These are phyloP conservation scores for Lepus americanus DNA, from an alignment of 2,113 vertebrate genomes.

Conservation along the genomic window DNA sequence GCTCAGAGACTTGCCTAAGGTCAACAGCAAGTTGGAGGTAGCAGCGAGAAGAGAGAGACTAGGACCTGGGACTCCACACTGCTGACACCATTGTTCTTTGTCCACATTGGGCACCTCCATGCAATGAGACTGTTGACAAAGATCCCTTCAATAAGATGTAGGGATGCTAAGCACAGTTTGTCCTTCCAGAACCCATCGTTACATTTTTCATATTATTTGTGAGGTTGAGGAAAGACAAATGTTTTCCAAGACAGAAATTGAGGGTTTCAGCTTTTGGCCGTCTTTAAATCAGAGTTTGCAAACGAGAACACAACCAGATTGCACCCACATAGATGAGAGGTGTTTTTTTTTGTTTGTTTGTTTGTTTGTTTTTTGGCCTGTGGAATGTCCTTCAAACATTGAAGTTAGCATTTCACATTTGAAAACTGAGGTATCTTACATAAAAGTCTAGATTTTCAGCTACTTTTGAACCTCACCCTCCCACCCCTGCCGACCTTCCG, in stretches of 20 bases:
- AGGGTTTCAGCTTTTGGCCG: neutral
- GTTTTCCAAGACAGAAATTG: neutral
- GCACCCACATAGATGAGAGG: neutral
- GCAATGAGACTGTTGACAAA: neutral
- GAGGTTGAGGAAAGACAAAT: neutral
- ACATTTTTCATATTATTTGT: neutral
- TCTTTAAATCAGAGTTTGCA: neutral
- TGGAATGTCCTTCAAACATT: neutral
- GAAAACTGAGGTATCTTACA: neutral
- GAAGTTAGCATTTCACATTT: constrained; percentile 32
- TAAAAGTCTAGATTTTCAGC: neutral
- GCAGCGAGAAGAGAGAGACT: neutral
- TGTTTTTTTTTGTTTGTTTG: neutral
- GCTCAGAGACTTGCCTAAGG: neutral
- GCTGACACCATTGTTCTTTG: neutral
- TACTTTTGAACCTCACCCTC: neutral
- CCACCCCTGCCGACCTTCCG: neutral
- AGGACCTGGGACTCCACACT: neutral
- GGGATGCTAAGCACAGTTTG: neutral
- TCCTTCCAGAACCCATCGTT: neutral
- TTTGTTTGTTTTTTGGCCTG: neutral
- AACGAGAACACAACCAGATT: neutral
- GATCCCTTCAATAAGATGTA: too few relatives aligned
- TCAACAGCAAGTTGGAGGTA: neutral
- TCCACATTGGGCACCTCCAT: neutral